phyloP scores from a whole-genome alignment of 2,113 vertebrate genomes.

The Psilopogon haemacephalus region DNA sequence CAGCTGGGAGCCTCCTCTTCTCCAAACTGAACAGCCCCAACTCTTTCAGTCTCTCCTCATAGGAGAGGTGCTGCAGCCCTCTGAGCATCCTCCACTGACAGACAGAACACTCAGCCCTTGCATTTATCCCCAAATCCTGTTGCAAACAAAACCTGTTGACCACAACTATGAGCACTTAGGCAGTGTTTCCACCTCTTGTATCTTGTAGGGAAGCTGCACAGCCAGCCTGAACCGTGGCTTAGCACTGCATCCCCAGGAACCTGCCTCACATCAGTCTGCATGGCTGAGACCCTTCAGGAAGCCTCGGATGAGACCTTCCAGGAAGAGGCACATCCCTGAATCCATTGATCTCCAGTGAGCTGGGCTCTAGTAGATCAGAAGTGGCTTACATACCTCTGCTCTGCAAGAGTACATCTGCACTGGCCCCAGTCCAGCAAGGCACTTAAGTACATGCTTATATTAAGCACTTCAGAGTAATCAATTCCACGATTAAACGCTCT shows the following conservation, averaged over 20 bases:
- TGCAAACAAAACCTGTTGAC: background rate
- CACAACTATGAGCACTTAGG: background rate
- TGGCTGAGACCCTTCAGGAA: too few species aligned
- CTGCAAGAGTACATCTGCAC: background rate
- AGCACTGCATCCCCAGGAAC: too few species aligned
- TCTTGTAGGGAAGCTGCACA: background rate
- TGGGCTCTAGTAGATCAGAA: background rate
- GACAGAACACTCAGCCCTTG: background rate
- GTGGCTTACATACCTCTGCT: background rate
- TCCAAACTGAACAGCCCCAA: too few species aligned
- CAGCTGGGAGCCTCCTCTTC: too few species aligned
- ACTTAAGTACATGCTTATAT: constrained; percentile 31
- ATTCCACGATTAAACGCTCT: constrained; percentile 36
- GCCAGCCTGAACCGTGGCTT: too few species aligned
- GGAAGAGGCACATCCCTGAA: background rate
- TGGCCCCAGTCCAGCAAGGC: constrained; percentile 22
- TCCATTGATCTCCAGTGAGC: background rate
- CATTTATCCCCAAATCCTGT: background rate
- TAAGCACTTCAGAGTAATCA: background rate
- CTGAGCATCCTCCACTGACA: too few species aligned
- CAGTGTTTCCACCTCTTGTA: background rate
- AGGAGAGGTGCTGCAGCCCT: too few species aligned
- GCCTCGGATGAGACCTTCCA: too few species aligned
- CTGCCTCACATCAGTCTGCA: too few species aligned
- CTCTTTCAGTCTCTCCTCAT: too few species aligned